These are phyloP conservation scores for Bombylius discolor DNA, from an alignment of 2,888 invertebrate genomes.

Conservation along the genomic window DNA sequence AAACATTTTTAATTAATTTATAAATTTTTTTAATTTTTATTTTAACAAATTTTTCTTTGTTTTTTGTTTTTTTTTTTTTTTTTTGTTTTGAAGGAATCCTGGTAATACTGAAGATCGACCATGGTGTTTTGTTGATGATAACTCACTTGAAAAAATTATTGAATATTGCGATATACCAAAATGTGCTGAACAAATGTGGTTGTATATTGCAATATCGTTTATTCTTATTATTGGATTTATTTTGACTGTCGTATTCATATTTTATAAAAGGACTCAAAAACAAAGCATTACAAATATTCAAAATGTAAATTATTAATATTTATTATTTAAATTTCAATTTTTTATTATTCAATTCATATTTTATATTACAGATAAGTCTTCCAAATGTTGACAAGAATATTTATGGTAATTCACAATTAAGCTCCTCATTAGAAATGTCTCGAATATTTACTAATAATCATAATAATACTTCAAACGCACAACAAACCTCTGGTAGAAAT, in stretches of 20 bases:
- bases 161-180: conserved; percentile 79
- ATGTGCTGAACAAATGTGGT: conserved; percentile 76
- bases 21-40: neutral
- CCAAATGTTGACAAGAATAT: conserved; percentile 68
- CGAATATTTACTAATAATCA: conserved; percentile 49
- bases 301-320: conserved; percentile 36
- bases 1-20: neutral
- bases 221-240: conserved; percentile 41
- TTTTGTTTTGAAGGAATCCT: conserved; percentile 55
- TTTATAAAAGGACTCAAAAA: conserved; percentile 45
- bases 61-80: too few relatives aligned
- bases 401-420: conserved; percentile 63
- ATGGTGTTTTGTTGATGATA: conserved; percentile 75
- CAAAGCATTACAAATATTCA: conserved; percentile 50
- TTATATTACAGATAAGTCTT: conserved; percentile 41
- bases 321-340: neutral
- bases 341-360: neutral
- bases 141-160: conserved; percentile 49
- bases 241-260: conserved; percentile 46
- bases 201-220: conserved; percentile 60
- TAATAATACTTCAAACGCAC: conserved; percentile 37
- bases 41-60: neutral
- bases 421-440: conserved; percentile 73
- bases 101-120: conserved; percentile 67
- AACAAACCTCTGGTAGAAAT: conserved; percentile 22